Evolutionary conservation across 2,888 invertebrate species (phyloP).

Genomic region (Diachrysia chrysitis): DNA sequence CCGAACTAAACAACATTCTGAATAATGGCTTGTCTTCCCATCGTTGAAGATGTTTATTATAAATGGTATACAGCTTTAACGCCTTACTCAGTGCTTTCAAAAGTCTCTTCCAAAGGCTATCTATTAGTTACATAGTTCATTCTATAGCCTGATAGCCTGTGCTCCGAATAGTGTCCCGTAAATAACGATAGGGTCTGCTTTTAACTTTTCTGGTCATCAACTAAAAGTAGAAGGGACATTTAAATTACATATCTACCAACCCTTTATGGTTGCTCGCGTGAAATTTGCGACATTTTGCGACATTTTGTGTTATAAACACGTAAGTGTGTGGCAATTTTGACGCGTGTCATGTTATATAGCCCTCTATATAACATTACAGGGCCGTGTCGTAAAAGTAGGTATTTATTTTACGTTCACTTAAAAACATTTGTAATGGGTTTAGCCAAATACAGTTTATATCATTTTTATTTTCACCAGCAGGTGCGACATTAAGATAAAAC

Average conservation of each 20-base stretch:
- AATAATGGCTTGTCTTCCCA: slow-evolving; percentile 46
- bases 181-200: background rate
- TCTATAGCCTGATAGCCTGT: background rate
- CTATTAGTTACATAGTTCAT: background rate
- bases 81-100: background rate
- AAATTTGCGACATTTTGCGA: background rate
- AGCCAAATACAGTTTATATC: slow-evolving; percentile 27
- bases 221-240: background rate
- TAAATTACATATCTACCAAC: slow-evolving; percentile 1
- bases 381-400: slow-evolving; percentile 40
- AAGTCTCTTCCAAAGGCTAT: background rate
- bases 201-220: slow-evolving; percentile 1
- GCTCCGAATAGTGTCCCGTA: background rate
- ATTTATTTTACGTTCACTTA: slow-evolving; percentile 47
- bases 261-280: background rate
- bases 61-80: slow-evolving; percentile 26
- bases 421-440: slow-evolving; percentile 47
- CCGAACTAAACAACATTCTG: slow-evolving; percentile 58
- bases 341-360: slow-evolving; percentile 46
- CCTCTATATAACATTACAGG: too few relatives aligned
- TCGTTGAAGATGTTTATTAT: slow-evolving; percentile 33
- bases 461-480: slow-evolving; percentile 33
- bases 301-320: slow-evolving; percentile 28
- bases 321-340: slow-evolving; percentile 40
- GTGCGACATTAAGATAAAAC: slow-evolving; percentile 20